A percentile compares a stretch with the other conserved stretches of the same genome.
These are phyloP conservation scores for Campoplex capitator DNA, from an alignment of 2,888 invertebrate genomes.

Conservation along the genomic window DNA sequence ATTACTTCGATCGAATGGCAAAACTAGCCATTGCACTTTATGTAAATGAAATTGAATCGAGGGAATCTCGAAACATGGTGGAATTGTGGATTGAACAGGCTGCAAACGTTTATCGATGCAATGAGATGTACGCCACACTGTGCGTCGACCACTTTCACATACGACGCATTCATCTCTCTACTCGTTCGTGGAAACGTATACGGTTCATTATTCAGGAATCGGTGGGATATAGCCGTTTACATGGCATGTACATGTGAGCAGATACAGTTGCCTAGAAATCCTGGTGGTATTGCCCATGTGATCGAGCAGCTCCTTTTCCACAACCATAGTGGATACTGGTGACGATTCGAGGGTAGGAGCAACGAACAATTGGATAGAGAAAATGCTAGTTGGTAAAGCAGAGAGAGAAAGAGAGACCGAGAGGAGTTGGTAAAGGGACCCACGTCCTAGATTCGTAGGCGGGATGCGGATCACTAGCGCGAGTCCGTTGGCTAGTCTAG, in stretches of 20 bases:
- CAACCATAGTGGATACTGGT: conserved; percentile 25
- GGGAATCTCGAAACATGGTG: conserved; percentile 30
- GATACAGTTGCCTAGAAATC: conserved; percentile 47
- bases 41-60: conserved; percentile 21
- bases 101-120: conserved; percentile 47
- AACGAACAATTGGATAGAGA: conserved; percentile 39
- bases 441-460: conserved; percentile 65
- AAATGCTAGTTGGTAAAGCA: not conserved
- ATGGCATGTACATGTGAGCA: conserved; percentile 44
- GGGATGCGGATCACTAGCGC: conserved; percentile 67
- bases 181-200: conserved; percentile 43
- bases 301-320: conserved; percentile 46
- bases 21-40: conserved; percentile 12
- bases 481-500: conserved; percentile 60
- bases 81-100: conserved; percentile 31
- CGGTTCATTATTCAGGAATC: conserved; percentile 60
- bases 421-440: conserved; percentile 44
- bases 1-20: not conserved
- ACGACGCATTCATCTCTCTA: conserved; percentile 25
- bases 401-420: not conserved
- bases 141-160: conserved; percentile 28
- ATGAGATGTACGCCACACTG: conserved; percentile 37
- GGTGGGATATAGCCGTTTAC: conserved; percentile 37
- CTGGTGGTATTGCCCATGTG: conserved; percentile 55
- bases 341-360: conserved; percentile 30